Percentiles rank a stretch among this genome's conserved stretches.
phyloP scores from a whole-genome alignment of 2,888 invertebrate species.

The Drosophila neonasuta region DNA sequence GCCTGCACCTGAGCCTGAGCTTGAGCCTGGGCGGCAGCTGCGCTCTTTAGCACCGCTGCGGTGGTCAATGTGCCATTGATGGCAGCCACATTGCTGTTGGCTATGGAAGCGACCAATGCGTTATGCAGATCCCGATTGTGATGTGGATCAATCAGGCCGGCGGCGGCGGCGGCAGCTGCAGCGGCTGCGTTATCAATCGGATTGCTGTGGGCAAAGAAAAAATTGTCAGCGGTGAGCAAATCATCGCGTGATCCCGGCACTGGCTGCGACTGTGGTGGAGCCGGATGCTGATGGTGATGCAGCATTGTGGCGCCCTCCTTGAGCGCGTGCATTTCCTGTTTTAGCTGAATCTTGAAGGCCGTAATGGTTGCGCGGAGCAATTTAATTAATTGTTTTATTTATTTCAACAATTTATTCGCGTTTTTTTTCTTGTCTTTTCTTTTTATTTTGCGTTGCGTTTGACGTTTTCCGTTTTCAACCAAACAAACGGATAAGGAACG shows the following conservation, averaged over 20 bases:
- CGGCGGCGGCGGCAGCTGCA: constrained; percentile 79
- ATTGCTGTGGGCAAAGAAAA: constrained; percentile 83
- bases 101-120: constrained; percentile 83
- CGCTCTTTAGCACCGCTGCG: constrained; percentile 78
- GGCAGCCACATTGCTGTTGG: constrained; percentile 82
- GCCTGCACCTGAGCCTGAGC: constrained; percentile 82
- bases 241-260: constrained; percentile 56
- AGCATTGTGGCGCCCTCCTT: constrained; percentile 78
- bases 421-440: constrained; percentile 2
- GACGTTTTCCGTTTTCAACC: background rate
- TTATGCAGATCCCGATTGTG: constrained; percentile 81
- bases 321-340: constrained; percentile 75
- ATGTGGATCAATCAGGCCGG: constrained; percentile 80
- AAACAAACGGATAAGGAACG: background rate
- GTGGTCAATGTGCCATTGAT: constrained; percentile 81
- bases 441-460: constrained; percentile 7
- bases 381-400: constrained; percentile 5
- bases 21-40: constrained; percentile 71
- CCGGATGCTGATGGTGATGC: constrained; percentile 72
- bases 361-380: background rate
- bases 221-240: constrained; percentile 66
- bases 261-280: constrained; percentile 41
- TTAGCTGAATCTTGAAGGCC: constrained; percentile 70
- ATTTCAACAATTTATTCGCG: background rate
- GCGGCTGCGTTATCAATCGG: constrained; percentile 83